phyloP scores from a whole-genome alignment of 2,113 vertebrate species.

The Callithrix jacchus region DNA sequence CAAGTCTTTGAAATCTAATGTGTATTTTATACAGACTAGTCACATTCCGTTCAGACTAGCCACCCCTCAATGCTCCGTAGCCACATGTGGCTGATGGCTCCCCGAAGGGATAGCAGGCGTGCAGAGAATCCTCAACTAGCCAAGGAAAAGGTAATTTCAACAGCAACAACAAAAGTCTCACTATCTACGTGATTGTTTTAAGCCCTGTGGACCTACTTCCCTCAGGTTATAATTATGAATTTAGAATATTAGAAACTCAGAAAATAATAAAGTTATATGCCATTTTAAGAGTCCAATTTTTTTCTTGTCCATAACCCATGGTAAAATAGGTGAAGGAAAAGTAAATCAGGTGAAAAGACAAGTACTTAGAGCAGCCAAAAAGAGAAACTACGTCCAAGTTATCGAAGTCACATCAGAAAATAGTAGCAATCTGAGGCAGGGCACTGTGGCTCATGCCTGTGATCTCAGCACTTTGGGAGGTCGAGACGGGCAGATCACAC shows the following conservation, averaged over 20 bases:
- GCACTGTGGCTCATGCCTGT: too few species aligned
- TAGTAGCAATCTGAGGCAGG: not conserved
- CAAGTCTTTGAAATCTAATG: not conserved
- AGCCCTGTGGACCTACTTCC: not conserved
- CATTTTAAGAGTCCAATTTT: not conserved
- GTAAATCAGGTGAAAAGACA: not conserved
- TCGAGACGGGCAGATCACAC: too few species aligned
- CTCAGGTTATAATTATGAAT: not conserved
- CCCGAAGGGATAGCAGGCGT: fast-evolving
- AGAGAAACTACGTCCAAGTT: not conserved
- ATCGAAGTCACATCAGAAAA: not conserved
- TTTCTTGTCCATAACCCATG: not conserved
- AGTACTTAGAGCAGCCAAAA: not conserved
- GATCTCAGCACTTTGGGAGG: too few species aligned
- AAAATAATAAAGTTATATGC: constrained; percentile 4
- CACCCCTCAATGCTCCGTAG: not conserved
- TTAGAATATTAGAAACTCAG: not conserved
- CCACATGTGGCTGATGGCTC: fast-evolving
- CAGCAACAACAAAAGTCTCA: not conserved
- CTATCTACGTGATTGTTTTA: not conserved
- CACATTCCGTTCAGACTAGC: not conserved
- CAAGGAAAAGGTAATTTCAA: not conserved
- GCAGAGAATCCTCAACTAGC: not conserved
- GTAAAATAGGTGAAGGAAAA: not conserved
- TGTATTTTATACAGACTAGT: not conserved